These are phyloP conservation scores for Macroglossus sobrinus DNA, from an alignment of 2,113 vertebrate species.

Conservation along the genomic window DNA sequence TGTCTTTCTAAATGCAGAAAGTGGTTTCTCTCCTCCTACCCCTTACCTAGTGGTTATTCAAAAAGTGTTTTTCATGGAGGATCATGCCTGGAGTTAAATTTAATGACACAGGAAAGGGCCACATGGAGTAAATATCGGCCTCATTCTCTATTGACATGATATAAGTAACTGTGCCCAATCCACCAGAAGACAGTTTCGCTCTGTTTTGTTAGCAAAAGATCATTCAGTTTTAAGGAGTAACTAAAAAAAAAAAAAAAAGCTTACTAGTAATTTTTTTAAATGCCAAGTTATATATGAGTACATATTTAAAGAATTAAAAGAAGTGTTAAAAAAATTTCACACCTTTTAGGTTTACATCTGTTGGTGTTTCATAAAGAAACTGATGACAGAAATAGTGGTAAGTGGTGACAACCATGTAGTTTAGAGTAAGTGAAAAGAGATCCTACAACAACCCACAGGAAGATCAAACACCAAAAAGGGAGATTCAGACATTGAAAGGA, in stretches of 20 bases:
- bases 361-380: slow-evolving; percentile 69
- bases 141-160: background rate
- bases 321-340: slow-evolving; percentile 67
- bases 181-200: background rate
- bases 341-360: slow-evolving; percentile 64
- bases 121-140: background rate
- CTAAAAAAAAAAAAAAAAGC: background rate
- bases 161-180: background rate
- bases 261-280: slow-evolving; percentile 56
- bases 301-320: background rate
- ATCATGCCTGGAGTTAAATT: background rate
- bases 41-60: background rate
- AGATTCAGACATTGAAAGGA: background rate
- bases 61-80: background rate
- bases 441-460: slow-evolving; percentile 36
- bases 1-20: background rate
- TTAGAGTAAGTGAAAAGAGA: background rate
- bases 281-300: slow-evolving; percentile 32
- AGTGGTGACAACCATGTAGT: slow-evolving; percentile 49
- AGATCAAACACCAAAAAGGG: slow-evolving; percentile 4
- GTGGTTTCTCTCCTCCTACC: background rate
- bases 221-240: slow-evolving; percentile 40
- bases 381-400: slow-evolving; percentile 58
- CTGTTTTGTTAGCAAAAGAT: background rate
- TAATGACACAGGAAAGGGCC: background rate